Base-by-base conservation (phyloP, 2,888 invertebrate genomes). In the Leptinotarsa peninsularis region DNA sequence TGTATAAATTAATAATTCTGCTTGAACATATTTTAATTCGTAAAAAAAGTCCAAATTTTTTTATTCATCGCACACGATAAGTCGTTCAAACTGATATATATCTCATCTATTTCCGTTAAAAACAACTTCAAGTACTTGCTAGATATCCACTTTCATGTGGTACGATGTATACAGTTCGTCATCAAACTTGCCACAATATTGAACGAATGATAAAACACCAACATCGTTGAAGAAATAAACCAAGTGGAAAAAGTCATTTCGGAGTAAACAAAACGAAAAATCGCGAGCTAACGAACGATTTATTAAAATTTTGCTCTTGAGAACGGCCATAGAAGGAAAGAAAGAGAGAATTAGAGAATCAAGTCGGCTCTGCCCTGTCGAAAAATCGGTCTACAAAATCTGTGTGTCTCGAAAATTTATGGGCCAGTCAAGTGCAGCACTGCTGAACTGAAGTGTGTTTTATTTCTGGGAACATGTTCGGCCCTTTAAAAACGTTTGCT, bases 401-500 rank as follows among this genome's bases (percentile, higher is more conserved):
- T 75, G 76, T 77, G 76, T 73, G 79, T 78, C 77, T 77, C 71
- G 66, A 75, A 81, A 81, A 81, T 82, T 80, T 82, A 82, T 79
- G 80, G 76, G 69, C 76, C 49, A 80, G 81, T 82, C 80, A 80
- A 82, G 80, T 82, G 79, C 81, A 81, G 75, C 78, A 78, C 76
- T 75, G 69, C 73, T 58, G 76, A 76, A 75, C 78, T 73, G 78
- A 76, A 80, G 77, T 76, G 69, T 76, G 67, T 74, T 77, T 74
- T 67, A 77, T 70, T 68, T 71, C 71, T 18, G 73, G 68, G 71
- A 66, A 71, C 69, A 72, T 58, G 67, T 69, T 52, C 56, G 54
- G 60, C 52, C 69, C 43, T 52, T 67, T 56, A 76, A 73, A 73
- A 72, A 54, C 66, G 15, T 27, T 74, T n/a, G n/a, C 68, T 66